Evolutionary conservation across 2,888 invertebrate genomes (phyloP).

Genomic region (Diaphora mendica): DNA sequence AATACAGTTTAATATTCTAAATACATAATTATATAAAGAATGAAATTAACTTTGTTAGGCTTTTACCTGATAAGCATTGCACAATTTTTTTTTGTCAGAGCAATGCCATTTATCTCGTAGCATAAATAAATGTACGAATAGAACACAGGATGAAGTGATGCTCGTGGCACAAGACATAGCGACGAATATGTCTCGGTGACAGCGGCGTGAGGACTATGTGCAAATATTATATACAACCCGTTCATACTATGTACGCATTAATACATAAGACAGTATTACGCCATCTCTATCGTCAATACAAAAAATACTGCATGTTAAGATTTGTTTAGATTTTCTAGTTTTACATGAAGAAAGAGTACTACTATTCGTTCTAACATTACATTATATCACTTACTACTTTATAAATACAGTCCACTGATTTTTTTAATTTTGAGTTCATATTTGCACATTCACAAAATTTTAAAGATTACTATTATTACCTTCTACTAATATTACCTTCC

Average conservation of each 20-base stretch:
- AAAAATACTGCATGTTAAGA: neutral
- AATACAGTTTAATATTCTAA: too few species aligned
- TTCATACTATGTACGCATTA: neutral
- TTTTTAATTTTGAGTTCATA: neutral
- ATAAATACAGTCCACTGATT: neutral
- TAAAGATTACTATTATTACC: neutral
- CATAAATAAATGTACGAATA: neutral
- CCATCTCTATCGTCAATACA: neutral
- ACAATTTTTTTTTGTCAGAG: too few species aligned
- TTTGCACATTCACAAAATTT: neutral
- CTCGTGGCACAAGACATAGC: neutral
- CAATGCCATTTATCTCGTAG: neutral
- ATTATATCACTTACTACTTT: neutral
- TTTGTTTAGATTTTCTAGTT: neutral
- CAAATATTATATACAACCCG: neutral
- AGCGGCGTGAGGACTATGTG: neutral
- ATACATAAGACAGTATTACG: neutral
- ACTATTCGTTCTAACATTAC: neutral
- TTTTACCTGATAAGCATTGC: slow-evolving; percentile 3
- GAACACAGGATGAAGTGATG: neutral
- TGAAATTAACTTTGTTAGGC: slow-evolving; percentile 2
- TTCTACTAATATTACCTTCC: too few species aligned
- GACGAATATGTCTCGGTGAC: neutral
- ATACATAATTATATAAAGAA: neutral
- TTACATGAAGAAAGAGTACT: neutral